phyloP scores from a whole-genome alignment of 2,113 vertebrate genomes.

The Sturnira hondurensis region DNA sequence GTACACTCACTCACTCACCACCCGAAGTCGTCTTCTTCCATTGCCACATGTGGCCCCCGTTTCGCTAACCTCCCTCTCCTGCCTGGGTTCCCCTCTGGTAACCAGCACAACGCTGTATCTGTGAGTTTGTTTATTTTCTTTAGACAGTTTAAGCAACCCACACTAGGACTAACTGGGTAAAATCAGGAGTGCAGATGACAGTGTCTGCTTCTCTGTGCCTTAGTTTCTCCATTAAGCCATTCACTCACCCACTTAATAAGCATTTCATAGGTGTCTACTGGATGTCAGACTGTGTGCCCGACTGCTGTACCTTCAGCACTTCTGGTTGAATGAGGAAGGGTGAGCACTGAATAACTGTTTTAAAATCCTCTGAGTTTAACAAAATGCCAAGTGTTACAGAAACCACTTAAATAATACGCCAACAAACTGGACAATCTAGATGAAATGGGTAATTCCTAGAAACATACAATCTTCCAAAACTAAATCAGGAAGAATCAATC shows the following conservation, averaged over 20 bases:
- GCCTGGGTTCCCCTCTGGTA: no score
- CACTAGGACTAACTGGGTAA: background rate
- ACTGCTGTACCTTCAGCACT: background rate
- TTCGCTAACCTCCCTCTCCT: background rate
- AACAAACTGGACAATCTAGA: no score
- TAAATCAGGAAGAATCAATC: no score
- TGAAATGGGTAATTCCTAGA: no score
- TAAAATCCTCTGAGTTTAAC: constrained; percentile 28
- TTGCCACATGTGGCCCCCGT: no score
- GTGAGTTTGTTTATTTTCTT: background rate
- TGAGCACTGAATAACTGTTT: background rate
- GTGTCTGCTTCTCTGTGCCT: background rate
- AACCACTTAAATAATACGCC: background rate
- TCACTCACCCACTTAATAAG: background rate
- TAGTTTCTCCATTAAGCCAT: background rate
- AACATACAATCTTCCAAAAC: no score
- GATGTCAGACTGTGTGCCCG: background rate
- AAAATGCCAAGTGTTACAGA: background rate
- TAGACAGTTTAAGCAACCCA: background rate
- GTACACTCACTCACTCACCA: no score
- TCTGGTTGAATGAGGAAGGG: background rate
- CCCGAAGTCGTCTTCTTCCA: background rate
- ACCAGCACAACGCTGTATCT: background rate
- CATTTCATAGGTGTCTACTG: background rate
- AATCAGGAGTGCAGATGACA: background rate